These are phyloP conservation scores for Aphelenchoides avenae DNA, from an alignment of 1,140 invertebrate species.

Conservation along the genomic window DNA sequence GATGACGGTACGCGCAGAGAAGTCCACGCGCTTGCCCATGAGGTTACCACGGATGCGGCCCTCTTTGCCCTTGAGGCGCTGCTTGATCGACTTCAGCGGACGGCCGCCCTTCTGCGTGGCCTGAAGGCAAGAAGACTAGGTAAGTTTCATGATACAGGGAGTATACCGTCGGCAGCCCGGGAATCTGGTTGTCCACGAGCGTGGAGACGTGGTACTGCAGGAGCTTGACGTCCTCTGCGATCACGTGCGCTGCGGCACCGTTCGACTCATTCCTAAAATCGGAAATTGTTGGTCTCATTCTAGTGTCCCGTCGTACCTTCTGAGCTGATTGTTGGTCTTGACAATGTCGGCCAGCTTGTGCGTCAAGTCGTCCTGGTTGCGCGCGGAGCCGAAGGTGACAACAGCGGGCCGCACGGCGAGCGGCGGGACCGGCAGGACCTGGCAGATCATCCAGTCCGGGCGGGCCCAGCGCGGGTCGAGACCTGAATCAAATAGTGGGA, in stretches of 20 bases:
- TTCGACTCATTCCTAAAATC: conserved; percentile 80
- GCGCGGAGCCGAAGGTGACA: conserved; percentile 95
- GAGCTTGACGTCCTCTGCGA: conserved; percentile 93
- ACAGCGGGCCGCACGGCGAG: conserved; percentile 86
- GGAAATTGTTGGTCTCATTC: background rate
- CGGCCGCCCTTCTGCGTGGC: conserved; percentile 98
- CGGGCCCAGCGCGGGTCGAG: conserved; percentile 71
- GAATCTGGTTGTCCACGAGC: conserved; percentile 95
- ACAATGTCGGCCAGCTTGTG: conserved; percentile 98
- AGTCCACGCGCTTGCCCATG: conserved; percentile 99
- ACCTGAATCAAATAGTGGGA: conserved; percentile 36
- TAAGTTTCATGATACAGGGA: conserved; percentile 13
- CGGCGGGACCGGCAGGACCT: conserved; percentile 92
- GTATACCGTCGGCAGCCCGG: conserved; percentile 78
- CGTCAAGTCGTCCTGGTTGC: conserved; percentile 96
- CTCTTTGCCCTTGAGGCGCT: conserved; percentile 77
- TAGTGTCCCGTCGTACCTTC: conserved; percentile 36
- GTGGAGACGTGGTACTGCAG: conserved; percentile 98
- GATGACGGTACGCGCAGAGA: conserved; percentile 97
- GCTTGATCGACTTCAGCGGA: conserved; percentile 93
- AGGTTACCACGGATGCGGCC: conserved; percentile 95
- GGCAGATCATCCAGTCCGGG: conserved; percentile 99
- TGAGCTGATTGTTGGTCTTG: conserved; percentile 93
- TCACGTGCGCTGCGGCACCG: conserved; percentile 91
- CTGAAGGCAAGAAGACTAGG: conserved; percentile 46